Conservation (phyloP, 2,888 invertebrate genomes). For the Zelleria hepariella region DNA sequence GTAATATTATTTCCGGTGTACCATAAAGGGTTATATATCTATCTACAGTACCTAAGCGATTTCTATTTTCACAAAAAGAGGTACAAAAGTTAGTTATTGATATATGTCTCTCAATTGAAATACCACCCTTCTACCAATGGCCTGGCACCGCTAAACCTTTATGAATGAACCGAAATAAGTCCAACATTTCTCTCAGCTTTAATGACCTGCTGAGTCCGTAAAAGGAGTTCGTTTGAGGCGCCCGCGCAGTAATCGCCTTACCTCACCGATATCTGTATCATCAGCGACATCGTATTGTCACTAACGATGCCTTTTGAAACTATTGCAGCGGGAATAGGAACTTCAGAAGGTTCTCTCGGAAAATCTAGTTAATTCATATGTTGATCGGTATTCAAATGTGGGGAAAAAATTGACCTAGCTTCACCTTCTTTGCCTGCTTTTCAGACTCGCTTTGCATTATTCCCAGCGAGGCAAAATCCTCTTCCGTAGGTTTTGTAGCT, state of each 20-base stretch:
- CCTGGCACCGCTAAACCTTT: background rate
- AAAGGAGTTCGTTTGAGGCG: slow-evolving; percentile 47
- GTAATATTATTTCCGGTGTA: too few relatives aligned
- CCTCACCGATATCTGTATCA: slow-evolving; percentile 42
- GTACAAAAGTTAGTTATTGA: too few relatives aligned
- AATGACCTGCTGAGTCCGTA: slow-evolving; percentile 44
- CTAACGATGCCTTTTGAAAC: slow-evolving; percentile 31
- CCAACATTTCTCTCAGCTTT: slow-evolving; percentile 15
- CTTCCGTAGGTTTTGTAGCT: too few relatives aligned
- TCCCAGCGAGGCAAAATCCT: background rate
- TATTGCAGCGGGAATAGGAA: background rate
- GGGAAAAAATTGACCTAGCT: too few relatives aligned
- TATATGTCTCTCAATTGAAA: too few relatives aligned
- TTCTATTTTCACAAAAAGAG: too few relatives aligned
- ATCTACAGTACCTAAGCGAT: too few relatives aligned
- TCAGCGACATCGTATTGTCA: slow-evolving; percentile 39
- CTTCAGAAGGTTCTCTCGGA: background rate
- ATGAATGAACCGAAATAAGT: background rate
- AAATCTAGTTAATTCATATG: too few relatives aligned
- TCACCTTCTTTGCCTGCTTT: background rate
- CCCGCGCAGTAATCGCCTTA: slow-evolving; percentile 38
- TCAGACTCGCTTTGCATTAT: background rate
- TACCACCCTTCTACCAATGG: background rate
- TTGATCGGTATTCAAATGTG: too few relatives aligned
- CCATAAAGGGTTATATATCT: too few relatives aligned